These are phyloP conservation scores for Siniperca knerii DNA, from an alignment of 2,113 vertebrate species.

Conservation along the genomic window DNA sequence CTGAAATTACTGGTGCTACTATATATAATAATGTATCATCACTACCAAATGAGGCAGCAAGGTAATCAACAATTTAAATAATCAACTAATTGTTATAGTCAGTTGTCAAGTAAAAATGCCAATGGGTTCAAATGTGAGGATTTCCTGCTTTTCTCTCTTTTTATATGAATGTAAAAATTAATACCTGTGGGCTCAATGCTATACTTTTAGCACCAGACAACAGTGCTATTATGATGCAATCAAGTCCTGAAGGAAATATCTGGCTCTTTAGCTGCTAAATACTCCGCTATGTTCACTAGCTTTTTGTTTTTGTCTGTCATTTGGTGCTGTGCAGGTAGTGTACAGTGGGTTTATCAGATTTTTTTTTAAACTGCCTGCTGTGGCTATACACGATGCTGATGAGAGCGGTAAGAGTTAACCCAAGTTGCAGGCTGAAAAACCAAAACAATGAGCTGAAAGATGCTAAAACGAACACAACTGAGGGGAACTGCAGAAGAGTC, in stretches of 20 bases:
- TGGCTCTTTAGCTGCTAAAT: background rate
- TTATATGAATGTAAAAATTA: too few relatives aligned
- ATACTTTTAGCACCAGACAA: background rate
- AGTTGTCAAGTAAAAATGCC: too few relatives aligned
- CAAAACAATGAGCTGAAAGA: constrained; percentile 12
- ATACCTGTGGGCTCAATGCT: too few relatives aligned
- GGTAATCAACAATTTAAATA: too few relatives aligned
- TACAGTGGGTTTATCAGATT: background rate
- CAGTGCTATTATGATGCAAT: background rate
- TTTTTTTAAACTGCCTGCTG: background rate
- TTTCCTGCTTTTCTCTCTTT: too few relatives aligned
- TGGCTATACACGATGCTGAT: background rate
- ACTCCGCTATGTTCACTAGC: background rate
- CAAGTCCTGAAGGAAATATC: too few relatives aligned
- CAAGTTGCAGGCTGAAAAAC: background rate
- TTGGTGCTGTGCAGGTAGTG: background rate
- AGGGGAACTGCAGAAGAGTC: too few relatives aligned
- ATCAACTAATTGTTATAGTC: too few relatives aligned
- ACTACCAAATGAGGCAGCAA: too few relatives aligned
- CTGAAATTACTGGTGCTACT: background rate
- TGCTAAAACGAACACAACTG: background rate
- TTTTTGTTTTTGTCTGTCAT: background rate
- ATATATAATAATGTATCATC: background rate
- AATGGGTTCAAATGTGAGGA: too few relatives aligned
- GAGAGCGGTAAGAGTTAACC: background rate